These are phyloP conservation scores for Monochamus saltuarius DNA, from an alignment of 1,140 invertebrate genomes.

Conservation along the genomic window DNA sequence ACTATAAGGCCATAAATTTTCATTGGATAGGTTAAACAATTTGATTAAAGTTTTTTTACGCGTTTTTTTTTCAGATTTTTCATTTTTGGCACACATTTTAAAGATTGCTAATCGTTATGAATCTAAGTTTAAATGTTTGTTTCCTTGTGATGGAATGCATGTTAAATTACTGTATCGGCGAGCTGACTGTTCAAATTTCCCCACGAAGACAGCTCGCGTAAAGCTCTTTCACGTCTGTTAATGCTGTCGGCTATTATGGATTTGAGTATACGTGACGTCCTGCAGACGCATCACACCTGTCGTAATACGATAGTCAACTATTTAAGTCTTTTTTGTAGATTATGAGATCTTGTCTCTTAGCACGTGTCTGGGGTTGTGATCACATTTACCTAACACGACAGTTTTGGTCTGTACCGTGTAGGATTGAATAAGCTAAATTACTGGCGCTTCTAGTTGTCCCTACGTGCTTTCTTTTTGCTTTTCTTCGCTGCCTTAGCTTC, in stretches of 20 bases:
- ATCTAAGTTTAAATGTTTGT: constrained; percentile 1
- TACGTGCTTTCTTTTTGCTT: constrained; percentile 49
- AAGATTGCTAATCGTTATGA: constrained; percentile 9
- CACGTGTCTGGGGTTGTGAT: constrained; percentile 1
- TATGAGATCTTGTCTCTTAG: not conserved
- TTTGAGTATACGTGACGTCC: constrained; percentile 6
- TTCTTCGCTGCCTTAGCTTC: constrained; percentile 48
- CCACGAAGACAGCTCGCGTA: constrained; percentile 7
- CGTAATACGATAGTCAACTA: constrained; percentile 18
- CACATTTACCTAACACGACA: constrained; percentile 5
- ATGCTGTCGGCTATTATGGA: no score
- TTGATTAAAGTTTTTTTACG: constrained; percentile 31
- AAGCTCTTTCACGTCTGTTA: no score
- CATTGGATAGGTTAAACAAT: constrained; percentile 33
- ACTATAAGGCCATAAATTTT: constrained; percentile 34
- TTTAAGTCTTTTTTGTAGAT: constrained; percentile 19
- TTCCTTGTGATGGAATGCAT: constrained; percentile 26
- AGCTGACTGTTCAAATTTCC: constrained; percentile 15
- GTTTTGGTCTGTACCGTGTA: not conserved
- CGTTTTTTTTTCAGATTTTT: constrained; percentile 25
- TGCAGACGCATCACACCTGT: constrained; percentile 6
- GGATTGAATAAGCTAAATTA: not conserved
- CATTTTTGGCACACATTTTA: constrained; percentile 14
- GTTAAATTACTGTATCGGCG: constrained; percentile 17
- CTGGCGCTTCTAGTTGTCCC: constrained; percentile 41